These are phyloP conservation scores for Gymnopithys bicolor DNA, from an alignment of 2,797 vertebrate species.

Conservation along the genomic window DNA sequence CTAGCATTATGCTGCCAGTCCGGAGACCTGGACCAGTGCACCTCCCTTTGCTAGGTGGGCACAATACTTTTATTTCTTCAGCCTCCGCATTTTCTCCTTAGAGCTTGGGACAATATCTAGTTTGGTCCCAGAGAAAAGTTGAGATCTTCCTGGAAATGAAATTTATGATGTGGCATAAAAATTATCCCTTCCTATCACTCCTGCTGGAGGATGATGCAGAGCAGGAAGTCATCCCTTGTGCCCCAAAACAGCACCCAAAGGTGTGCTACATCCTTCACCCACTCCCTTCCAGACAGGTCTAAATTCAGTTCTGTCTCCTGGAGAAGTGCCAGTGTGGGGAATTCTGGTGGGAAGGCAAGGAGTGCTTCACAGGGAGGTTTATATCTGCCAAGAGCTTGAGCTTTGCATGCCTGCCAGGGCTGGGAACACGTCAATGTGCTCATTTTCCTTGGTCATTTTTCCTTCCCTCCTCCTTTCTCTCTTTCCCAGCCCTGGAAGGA, in stretches of 20 bases:
- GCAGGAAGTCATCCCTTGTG: not conserved
- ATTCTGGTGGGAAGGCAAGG: not conserved
- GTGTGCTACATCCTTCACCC: not conserved
- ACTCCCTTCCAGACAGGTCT: not conserved
- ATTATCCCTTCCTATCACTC: not conserved
- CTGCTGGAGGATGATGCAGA: not conserved
- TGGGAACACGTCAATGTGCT: rapidly evolving
- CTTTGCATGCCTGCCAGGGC: rapidly evolving
- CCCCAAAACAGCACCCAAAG: not conserved
- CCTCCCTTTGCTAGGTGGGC: rapidly evolving
- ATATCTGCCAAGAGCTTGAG: not conserved
- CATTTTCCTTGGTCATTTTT: not conserved
- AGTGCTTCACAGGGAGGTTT: not conserved
- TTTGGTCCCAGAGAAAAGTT: not conserved
- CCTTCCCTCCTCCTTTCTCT: not conserved
- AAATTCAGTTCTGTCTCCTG: not conserved
- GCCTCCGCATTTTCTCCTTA: not conserved
- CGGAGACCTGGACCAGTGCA: not conserved
- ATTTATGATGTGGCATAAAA: not conserved
- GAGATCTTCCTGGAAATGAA: not conserved
- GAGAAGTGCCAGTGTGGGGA: not conserved
- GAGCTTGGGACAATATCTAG: not conserved
- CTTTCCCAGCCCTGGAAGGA: not conserved
- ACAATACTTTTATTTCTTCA: rapidly evolving
- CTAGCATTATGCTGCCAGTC: not conserved